Evolutionary conservation across 2,113 vertebrate genomes (phyloP), one percentile per base, ranked within the genome.

Genomic region (Pseudolaguvia tuberculata): DNA sequence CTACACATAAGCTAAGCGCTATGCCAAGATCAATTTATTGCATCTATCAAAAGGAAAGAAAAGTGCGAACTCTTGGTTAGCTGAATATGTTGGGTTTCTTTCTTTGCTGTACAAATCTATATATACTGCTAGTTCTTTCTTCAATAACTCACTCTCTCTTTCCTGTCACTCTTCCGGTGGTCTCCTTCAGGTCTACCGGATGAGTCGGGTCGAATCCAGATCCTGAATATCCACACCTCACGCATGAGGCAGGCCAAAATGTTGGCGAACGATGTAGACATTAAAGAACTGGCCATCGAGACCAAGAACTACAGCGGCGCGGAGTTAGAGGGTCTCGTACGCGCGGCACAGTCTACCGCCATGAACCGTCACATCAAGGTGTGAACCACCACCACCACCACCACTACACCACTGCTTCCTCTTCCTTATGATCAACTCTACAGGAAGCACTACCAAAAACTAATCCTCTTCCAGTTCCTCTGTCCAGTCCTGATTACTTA

Each of bases 331-430:
- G 96, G 96, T 3, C 90, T 98, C 47, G 95, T 98, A 80, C 89
- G 96, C 70, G 96, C 96, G 5, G 96, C 96, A 0, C 96, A 98
- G 84, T 97, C 96, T 68, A 98, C 94, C 0, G 96, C 96, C 65
- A 99, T 99, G 96, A 98, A 98, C 89, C 90, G 96, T 25, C 96
- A 98, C 78, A 99, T 99, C 73, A 98, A 98, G 95, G 96, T 97
- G 80, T 53, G 25, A 39, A 21, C 14, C 7, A 20, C 18, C 18
- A 6, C 13, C 47, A 9, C 17, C 18, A 42, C 42, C 31, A 29
- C 20, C 21, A 21, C n/a, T 8, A n/a, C n/a, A n/a, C n/a, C n/a
- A n/a, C 21, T 15, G 18, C n/a, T n/a, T n/a, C n/a, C n/a, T n/a
- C n/a, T n/a, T n/a, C n/a, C n/a, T n/a, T n/a, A n/a, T n/a, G n/a